Base-by-base conservation (phyloP, 2,888 invertebrate genomes). In the Ethmia dodecea region DNA sequence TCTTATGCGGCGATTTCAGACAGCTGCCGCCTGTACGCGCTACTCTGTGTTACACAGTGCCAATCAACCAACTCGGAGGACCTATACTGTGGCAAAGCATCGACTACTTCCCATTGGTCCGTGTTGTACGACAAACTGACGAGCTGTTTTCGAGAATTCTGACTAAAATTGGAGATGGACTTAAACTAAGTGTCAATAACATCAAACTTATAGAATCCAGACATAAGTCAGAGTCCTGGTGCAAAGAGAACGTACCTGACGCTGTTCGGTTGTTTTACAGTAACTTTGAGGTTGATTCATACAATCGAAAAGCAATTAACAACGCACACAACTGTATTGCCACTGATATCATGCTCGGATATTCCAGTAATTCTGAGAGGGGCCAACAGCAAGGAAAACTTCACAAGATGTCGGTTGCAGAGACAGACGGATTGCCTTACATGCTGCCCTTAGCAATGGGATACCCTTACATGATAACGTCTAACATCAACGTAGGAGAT, bases 11-110 rank as follows among this genome's bases (percentile, higher is more conserved):
- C 4, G 40, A 47, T 44, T 48, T 47, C 31, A 37, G 65, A 27
- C 68, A 69, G 47, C 46, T 65, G 24, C 67, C 68, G 24, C 65
- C 71, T 35, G 68, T 62, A 29, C 45, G 47, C 9, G 55, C 55
- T 10, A 64, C 50, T 38, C 54, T 55, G 28, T 52, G 55, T 39
- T 63, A 49, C 30, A 57, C 42, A 22, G 34, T 46, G 35, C 35
- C 44, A 16, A 47, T 39, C 42, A 48, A 53, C 35, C 33, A 36
- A 22, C 36, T 60, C 9, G 48, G 41, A 37, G 59, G 57, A 34
- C 44, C 47, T 6, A 32, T 43, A 11, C 43, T 65, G 18, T 70
- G 66, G 67, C 56, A 47, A 28, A 38, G 37, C 22, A 35, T 69
- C 2, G 43, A 62, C 35, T 66, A 52, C 48, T 68, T 47, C 39